Conservation (phyloP, 1,140 invertebrate species). For the Meteorus sp. region DNA sequence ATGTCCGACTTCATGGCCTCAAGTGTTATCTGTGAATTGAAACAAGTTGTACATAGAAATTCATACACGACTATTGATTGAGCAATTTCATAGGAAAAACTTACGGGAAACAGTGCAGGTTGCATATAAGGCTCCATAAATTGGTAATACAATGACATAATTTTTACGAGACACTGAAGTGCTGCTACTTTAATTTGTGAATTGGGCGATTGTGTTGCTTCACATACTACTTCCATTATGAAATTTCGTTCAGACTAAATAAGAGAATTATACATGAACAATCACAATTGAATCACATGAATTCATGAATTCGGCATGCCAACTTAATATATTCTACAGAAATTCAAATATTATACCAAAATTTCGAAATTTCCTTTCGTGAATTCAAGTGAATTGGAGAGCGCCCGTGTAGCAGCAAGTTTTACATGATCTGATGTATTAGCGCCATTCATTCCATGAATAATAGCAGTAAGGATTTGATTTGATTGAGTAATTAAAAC, state of each 20-base stretch:
- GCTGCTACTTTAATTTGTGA: constrained; percentile 92
- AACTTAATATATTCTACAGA: constrained; percentile 8
- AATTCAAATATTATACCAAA: constrained; percentile 67
- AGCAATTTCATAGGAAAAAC: no score
- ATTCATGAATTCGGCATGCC: constrained; percentile 9
- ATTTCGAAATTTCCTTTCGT: constrained; percentile 98
- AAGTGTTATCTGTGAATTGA: constrained; percentile 78
- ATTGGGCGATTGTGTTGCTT: constrained; percentile 83
- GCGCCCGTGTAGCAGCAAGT: constrained; percentile 93
- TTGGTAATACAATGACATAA: constrained; percentile 98
- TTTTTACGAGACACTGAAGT: constrained; percentile 97
- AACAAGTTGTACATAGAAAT: no score
- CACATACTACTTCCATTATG: constrained; percentile 99
- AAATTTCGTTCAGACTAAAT: constrained; percentile 89
- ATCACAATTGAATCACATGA: background rate
- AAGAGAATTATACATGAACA: background rate
- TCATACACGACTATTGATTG: no score
- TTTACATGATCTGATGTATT: constrained; percentile 81
- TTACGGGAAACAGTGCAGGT: constrained; percentile 92
- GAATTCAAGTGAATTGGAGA: constrained; percentile 98
- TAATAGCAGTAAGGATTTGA: constrained; percentile 96
- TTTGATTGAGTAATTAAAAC: constrained; percentile 91
- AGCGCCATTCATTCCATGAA: constrained; percentile 93
- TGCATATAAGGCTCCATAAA: constrained; percentile 99
- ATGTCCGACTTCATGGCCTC: constrained; percentile 97